Evolutionary conservation across 2,888 invertebrate species (phyloP).

Genomic region (Melitaea athalia): DNA sequence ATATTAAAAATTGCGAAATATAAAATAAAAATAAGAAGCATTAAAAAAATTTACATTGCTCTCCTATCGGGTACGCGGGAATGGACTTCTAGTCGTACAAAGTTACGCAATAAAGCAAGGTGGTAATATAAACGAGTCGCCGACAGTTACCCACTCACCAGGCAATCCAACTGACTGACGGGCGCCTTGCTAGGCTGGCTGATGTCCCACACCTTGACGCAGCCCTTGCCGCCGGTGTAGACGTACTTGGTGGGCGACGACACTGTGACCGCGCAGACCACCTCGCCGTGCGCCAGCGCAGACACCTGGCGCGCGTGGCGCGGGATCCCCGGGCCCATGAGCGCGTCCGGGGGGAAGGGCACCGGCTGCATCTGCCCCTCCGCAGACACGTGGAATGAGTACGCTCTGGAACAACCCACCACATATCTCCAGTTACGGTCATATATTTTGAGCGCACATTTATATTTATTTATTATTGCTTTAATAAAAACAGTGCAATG

Average conservation of each 20-base stretch:
- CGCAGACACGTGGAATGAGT: conserved; percentile 96
- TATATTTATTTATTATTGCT: neutral
- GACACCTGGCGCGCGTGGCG: conserved; percentile 93
- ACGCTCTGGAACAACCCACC: conserved; percentile 85
- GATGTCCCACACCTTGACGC: conserved; percentile 99
- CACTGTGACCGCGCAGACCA: conserved; percentile 98
- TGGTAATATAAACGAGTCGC: conserved; percentile 18
- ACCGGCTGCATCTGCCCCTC: conserved; percentile 96
- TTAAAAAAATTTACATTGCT: neutral
- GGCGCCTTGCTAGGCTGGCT: conserved; percentile 94
- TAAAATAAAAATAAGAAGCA: neutral
- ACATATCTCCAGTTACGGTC: neutral
- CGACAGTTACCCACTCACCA: conserved; percentile 86
- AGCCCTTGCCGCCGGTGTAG: conserved; percentile 98
- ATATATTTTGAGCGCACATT: neutral
- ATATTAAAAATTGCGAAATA: neutral
- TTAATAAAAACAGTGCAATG: no score
- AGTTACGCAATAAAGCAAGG: neutral
- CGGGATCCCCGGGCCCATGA: conserved; percentile 96
- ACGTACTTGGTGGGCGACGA: conserved; percentile 96
- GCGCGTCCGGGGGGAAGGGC: conserved; percentile 96
- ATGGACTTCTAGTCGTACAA: no score
- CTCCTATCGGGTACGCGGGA: neutral
- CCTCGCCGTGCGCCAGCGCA: conserved; percentile 96
- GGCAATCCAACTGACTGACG: conserved; percentile 95